phyloP scores from a whole-genome alignment of 2,797 vertebrate genomes.

The Etheostoma nigrum region DNA sequence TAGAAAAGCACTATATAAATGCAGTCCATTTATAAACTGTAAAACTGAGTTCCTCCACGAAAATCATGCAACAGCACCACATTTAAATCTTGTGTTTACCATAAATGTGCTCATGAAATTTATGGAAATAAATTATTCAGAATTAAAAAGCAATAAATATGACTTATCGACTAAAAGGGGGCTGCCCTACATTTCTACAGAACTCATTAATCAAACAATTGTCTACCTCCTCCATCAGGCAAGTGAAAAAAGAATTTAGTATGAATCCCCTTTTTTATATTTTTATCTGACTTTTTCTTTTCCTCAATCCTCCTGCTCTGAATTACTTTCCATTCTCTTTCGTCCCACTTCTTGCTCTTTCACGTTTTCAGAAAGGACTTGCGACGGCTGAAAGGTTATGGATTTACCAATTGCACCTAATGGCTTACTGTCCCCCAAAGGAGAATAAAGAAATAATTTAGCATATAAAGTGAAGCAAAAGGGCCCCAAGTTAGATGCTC shows the following conservation, averaged over 20 bases:
- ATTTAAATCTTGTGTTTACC: too few species aligned
- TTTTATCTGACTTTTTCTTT: constrained; percentile 41
- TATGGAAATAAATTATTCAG: too few species aligned
- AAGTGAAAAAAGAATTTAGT: constrained; percentile 51
- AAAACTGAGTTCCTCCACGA: too few species aligned
- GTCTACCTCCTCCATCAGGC: constrained; percentile 45
- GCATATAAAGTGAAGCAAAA: constrained; percentile 60
- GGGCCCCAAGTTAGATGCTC: constrained; percentile 42
- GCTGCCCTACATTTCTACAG: constrained; percentile 21
- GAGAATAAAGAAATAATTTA: constrained; percentile 71
- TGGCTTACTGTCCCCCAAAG: constrained; percentile 67
- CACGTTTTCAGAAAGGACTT: constrained; percentile 41
- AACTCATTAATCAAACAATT: constrained; percentile 68
- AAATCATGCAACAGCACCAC: too few species aligned
- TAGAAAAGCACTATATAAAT: too few species aligned
- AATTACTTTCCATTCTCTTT: constrained; percentile 37
- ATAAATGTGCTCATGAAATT: too few species aligned
- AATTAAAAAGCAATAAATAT: too few species aligned
- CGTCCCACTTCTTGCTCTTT: constrained; percentile 26
- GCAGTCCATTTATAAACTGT: too few species aligned
- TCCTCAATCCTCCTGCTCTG: constrained; percentile 22
- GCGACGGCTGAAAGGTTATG: constrained; percentile 62
- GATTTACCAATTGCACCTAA: constrained; percentile 70
- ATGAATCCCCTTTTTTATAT: background rate
- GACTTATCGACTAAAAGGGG: too few species aligned